Evolutionary conservation across 2,888 invertebrate species (phyloP).

Genomic region (Agonopterix arenella): DNA sequence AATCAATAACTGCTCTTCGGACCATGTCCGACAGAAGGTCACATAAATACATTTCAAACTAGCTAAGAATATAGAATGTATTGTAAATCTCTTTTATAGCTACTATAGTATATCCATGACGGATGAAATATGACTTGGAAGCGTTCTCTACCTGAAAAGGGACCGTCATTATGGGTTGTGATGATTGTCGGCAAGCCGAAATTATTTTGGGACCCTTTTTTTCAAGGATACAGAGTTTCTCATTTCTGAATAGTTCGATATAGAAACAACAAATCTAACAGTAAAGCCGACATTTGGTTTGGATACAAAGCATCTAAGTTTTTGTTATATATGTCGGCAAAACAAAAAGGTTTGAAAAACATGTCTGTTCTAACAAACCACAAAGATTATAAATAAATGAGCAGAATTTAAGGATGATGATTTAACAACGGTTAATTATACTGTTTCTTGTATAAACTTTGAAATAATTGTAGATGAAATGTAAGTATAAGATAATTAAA

Average conservation of each 20-base stretch:
- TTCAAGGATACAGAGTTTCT: slow-evolving; percentile 24
- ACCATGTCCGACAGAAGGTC: slow-evolving; percentile 63
- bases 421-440: slow-evolving; percentile 24
- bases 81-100: slow-evolving; percentile 73
- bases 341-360: slow-evolving; percentile 33
- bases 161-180: slow-evolving; percentile 63
- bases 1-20: slow-evolving; percentile 55
- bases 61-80: slow-evolving; percentile 63
- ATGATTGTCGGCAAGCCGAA: slow-evolving; percentile 70
- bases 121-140: slow-evolving; percentile 72
- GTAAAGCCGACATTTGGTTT: slow-evolving; percentile 40
- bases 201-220: slow-evolving; percentile 58
- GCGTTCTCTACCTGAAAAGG: slow-evolving; percentile 71
- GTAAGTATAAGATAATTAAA: background rate
- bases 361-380: slow-evolving; percentile 43
- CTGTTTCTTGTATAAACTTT: slow-evolving; percentile 22
- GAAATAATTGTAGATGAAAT: background rate
- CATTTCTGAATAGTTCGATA: slow-evolving; percentile 46
- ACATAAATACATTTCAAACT: slow-evolving; percentile 59
- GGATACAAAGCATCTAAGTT: slow-evolving; percentile 33
- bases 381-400: slow-evolving; percentile 28
- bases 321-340: slow-evolving; percentile 34
- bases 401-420: slow-evolving; percentile 21
- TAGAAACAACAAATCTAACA: slow-evolving; percentile 55
- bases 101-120: slow-evolving; percentile 60